Conservation (phyloP, 2,888 invertebrate species). For the Hydrotaea diabolus region DNA sequence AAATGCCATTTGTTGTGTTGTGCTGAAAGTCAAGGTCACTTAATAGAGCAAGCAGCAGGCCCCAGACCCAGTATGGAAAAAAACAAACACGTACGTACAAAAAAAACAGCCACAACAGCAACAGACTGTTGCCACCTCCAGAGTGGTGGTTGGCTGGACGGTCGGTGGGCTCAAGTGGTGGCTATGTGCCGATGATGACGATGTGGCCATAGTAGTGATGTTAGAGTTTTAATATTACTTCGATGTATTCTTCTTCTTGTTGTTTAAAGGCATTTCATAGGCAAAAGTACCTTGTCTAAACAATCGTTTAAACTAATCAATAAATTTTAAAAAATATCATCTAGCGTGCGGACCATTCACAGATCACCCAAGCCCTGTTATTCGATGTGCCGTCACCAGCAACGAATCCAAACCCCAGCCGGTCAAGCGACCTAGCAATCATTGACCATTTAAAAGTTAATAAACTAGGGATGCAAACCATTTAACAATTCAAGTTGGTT, state of each 20-base stretch:
- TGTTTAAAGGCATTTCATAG: slow-evolving; percentile 39
- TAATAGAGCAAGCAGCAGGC: slow-evolving; percentile 50
- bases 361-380: background rate
- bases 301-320: slow-evolving; percentile 2
- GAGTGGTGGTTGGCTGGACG: too few species aligned
- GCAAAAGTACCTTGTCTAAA: slow-evolving; percentile 55
- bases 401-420: background rate
- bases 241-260: slow-evolving; percentile 12
- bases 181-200: too few species aligned
- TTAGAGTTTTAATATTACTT: slow-evolving; percentile 26
- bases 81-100: background rate
- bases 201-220: background rate
- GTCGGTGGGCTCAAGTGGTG: background rate
- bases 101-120: background rate
- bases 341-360: background rate
- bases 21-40: slow-evolving; percentile 64
- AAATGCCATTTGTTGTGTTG: slow-evolving; percentile 1
- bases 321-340: background rate
- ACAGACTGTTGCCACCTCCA: background rate
- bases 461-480: too few species aligned
- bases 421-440: slow-evolving; percentile 21
- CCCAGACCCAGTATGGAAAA: background rate
- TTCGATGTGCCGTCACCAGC: background rate
- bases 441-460: slow-evolving; percentile 47
- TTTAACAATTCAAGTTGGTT: too few species aligned